Conservation (phyloP, 2,888 invertebrate genomes). For the Coelinius sp. region DNA sequence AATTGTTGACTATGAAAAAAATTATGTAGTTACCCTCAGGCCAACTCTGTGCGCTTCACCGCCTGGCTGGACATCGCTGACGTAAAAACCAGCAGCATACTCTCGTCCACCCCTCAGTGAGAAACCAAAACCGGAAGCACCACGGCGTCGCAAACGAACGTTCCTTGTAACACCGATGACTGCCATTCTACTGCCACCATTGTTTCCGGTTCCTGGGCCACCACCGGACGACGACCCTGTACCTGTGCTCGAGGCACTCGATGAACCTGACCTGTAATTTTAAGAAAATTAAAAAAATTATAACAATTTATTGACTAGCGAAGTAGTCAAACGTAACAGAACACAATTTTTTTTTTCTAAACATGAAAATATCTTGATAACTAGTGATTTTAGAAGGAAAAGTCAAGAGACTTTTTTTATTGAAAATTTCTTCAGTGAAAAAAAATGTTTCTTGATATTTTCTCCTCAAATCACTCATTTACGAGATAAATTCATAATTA, state of each 20-base stretch:
- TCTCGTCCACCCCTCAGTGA: constrained; percentile 89
- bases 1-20: neutral
- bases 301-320: neutral
- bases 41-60: constrained; percentile 91
- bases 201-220: constrained; percentile 61
- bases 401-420: neutral
- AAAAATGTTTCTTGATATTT: neutral
- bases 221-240: constrained; percentile 61
- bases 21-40: constrained; percentile 82
- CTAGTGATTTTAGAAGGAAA: neutral
- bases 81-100: constrained; percentile 93
- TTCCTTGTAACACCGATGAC: constrained; percentile 76
- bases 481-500: neutral
- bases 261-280: constrained; percentile 61
- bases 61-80: constrained; percentile 88
- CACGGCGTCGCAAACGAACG: constrained; percentile 74
- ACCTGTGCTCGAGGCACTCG: constrained; percentile 59
- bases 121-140: constrained; percentile 83
- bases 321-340: neutral
- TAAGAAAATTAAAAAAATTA: constrained; percentile 4
- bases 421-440: neutral
- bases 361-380: neutral
- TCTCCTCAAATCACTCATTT: neutral
- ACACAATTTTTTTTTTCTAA: neutral
- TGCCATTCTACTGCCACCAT: constrained; percentile 72